phyloP scores from a whole-genome alignment of 1,140 invertebrate genomes.

The Vanessa atalanta region DNA sequence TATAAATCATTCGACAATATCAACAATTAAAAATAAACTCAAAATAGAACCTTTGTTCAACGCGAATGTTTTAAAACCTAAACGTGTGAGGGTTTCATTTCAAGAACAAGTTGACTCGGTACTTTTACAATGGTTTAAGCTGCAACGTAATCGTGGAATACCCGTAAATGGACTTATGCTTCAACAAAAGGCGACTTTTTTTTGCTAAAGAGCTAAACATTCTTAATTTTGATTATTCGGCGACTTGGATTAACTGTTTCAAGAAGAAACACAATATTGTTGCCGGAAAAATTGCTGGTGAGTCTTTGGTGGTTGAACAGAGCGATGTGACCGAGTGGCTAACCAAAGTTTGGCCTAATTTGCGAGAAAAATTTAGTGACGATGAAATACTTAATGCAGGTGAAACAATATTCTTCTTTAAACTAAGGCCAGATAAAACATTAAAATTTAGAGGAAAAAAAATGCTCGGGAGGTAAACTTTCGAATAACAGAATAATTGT shows the following conservation, averaged over 20 bases:
- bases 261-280: slow-evolving; percentile 39
- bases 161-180: slow-evolving; percentile 22
- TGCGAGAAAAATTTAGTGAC: slow-evolving; percentile 11
- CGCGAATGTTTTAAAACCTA: slow-evolving; percentile 27
- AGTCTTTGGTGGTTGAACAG: slow-evolving; percentile 1
- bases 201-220: slow-evolving; percentile 17
- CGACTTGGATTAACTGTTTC: slow-evolving; percentile 37
- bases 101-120: slow-evolving; percentile 9
- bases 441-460: slow-evolving; percentile 39
- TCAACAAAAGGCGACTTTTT: slow-evolving; percentile 28
- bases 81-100: slow-evolving; percentile 21
- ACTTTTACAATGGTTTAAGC: slow-evolving; percentile 31
- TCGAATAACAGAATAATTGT: slow-evolving; percentile 22
- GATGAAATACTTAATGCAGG: slow-evolving; percentile 26
- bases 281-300: slow-evolving; percentile 20
- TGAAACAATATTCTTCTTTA: slow-evolving; percentile 32
- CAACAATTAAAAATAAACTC: slow-evolving; percentile 28
- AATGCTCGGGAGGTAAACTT: background rate
- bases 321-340: slow-evolving; percentile 7
- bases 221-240: slow-evolving; percentile 20
- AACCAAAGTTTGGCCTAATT: slow-evolving; percentile 8
- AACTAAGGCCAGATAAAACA: slow-evolving; percentile 32
- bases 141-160: slow-evolving; percentile 9
- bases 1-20: slow-evolving; percentile 28
- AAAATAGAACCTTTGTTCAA: slow-evolving; percentile 21